Evolutionary conservation across 2,113 vertebrate genomes (phyloP), one percentile per base, ranked within the genome.

Genomic region (Falco punctatus): DNA sequence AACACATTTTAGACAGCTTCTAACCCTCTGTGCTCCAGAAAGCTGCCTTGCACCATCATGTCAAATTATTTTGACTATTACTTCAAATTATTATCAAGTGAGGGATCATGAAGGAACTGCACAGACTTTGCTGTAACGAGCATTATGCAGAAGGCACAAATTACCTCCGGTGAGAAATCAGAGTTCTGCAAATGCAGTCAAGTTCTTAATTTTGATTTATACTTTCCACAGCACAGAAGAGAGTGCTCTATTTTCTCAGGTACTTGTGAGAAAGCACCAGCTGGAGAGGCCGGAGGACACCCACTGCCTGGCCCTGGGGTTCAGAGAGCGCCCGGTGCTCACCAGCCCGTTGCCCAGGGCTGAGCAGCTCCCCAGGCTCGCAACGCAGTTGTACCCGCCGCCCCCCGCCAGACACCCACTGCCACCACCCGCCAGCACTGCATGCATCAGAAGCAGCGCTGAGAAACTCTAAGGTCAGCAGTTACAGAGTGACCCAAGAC

Each of bases 381-480:
- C 23, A 5, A 14, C 5, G 0, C 33, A 7, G 16, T 2, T 20
- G 10, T 0, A 10, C 13, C 40, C 21, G 8, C 9, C 38, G 30
- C 59, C 30, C 40, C 38, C 38, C 38, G 35, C 19, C 35, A 51
- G 46, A 30, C 20, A 33, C 14, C 30, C 10, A 0, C 11, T 18
- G 54, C 13, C 0, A 2, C 11, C n/a, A 48, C 33, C 9, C 5
- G 1, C 13, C 54, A 26, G 30, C 35, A 8, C 3, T 0, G 1
- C 9, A 8, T 3, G 1, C 0, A 0, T 20, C 55, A 18, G 42
- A 19, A 48, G 22, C 2, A 2, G 15, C 1, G 0, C 38, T 18
- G 52, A 67, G 21, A 62, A 33, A 26, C 21, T 33, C 57, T 6
- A 26, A 40, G 40, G 35, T 2, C 46, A 57, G 30, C 21, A 21